Evolutionary conservation across 2,888 invertebrate species (phyloP), one percentile per base, ranked within the genome.

Genomic region (Caenorhabditis virilis): DNA sequence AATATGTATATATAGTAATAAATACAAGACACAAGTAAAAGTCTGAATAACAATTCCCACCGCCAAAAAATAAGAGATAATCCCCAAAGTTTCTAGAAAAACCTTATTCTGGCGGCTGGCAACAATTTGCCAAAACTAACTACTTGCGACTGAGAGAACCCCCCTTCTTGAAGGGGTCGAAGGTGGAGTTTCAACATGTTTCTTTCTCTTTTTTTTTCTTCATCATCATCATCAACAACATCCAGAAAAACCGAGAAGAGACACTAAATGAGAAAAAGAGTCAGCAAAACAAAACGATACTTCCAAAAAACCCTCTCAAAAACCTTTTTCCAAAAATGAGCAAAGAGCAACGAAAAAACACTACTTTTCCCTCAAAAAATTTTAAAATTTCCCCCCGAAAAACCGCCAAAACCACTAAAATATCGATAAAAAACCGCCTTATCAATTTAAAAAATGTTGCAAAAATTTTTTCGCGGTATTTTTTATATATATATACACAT

Each of bases 291-390:
- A 15, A 11, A 23, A 41, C 42, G 25, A 26, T 39, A 27, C 22
- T 27, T 50, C 38, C 25, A 4, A 22, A 36, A 50, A 50, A 50
- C 36, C 36, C 27, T 50, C n/a, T 16, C 11, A 15, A 22, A 22
- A 20, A 20, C 27, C 2, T 7, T 18, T 1, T 18, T 16, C 52
- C 23, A 35, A 43, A 27, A 35, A 18, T n/a, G n/a, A n/a, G n/a
- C n/a, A n/a, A n/a, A n/a, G n/a, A n/a, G n/a, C n/a, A n/a, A n/a
- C n/a, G n/a, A n/a, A n/a, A n/a, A 25, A 15, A 11, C 18, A 41
- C 42, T 39, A 26, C 26, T 39, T 30, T 27, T 50, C 38, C 25
- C n/a, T 18, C 38, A 50, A 50, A 50, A 38, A 50, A 39, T 50
- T 13, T 16, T 4, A 15, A 22, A 22, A 20, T 42, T 46, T 4